These are phyloP conservation scores for Protosalanx chinensis DNA, from an alignment of 2,797 vertebrate genomes.

Conservation along the genomic window DNA sequence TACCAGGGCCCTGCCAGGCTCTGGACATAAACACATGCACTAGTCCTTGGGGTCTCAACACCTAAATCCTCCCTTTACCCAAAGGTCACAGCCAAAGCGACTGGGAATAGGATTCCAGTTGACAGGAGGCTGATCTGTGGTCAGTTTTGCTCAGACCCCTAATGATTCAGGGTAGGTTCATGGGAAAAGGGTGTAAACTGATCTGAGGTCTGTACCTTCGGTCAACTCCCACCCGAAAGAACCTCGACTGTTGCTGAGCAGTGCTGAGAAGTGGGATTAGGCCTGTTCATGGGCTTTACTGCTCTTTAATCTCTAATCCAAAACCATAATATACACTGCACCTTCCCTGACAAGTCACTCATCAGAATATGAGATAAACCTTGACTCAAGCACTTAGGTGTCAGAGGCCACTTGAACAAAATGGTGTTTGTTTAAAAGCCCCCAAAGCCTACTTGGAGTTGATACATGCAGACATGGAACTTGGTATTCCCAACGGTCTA, in stretches of 20 bases:
- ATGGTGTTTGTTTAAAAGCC: constrained; percentile 49
- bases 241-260: constrained; percentile 32
- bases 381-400: constrained; percentile 37
- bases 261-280: constrained; percentile 56
- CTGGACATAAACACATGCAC: background rate
- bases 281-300: constrained; percentile 48
- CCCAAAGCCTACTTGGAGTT: constrained; percentile 15
- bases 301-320: constrained; percentile 56
- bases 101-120: constrained; percentile 18
- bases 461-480: constrained; percentile 14
- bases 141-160: constrained; percentile 18
- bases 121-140: constrained; percentile 15
- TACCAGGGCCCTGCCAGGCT: background rate
- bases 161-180: constrained; percentile 2
- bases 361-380: constrained; percentile 37
- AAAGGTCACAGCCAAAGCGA: constrained; percentile 26
- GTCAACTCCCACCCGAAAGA: constrained; percentile 1
- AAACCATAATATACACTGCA: constrained; percentile 49
- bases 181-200: constrained; percentile 23
- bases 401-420: constrained; percentile 54
- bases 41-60: constrained; percentile 6
- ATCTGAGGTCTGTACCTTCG: constrained; percentile 37
- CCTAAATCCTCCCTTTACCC: constrained; percentile 9
- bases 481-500: background rate
- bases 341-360: constrained; percentile 38